These are phyloP conservation scores for Myocastor coypus DNA, from an alignment of 2,113 vertebrate genomes.

Conservation along the genomic window DNA sequence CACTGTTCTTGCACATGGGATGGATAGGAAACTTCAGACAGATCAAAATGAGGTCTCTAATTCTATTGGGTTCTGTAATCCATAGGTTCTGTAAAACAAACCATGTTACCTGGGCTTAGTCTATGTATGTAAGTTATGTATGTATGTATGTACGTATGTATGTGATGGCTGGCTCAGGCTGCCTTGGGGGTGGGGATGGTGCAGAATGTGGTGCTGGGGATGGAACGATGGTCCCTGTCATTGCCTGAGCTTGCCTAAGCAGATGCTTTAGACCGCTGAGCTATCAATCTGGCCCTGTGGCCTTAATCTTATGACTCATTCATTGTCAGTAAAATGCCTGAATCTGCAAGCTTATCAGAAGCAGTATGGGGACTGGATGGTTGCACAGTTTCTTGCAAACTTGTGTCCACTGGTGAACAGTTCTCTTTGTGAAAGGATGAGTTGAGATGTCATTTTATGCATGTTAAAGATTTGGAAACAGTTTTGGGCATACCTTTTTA, in stretches of 20 bases:
- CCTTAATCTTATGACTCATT: not conserved
- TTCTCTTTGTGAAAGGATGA: constrained; percentile 63
- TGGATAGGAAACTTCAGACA: constrained; percentile 14
- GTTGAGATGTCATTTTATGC: constrained; percentile 41
- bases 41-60: constrained; percentile 50
- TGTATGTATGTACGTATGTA: too few relatives aligned
- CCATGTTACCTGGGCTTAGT: not conserved
- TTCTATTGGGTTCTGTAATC: constrained; percentile 27
- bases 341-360: not conserved
- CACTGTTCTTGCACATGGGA: constrained; percentile 26
- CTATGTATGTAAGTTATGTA: too few relatives aligned
- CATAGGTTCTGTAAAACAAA: constrained; percentile 42
- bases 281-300: too few relatives aligned
- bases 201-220: too few relatives aligned
- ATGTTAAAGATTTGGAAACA: constrained; percentile 62
- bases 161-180: too few relatives aligned
- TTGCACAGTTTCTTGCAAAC: constrained; percentile 24
- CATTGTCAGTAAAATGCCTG: not conserved
- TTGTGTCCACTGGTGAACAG: constrained; percentile 44
- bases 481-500: constrained; percentile 72
- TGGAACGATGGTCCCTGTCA: too few relatives aligned
- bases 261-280: too few relatives aligned
- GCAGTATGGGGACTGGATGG: constrained; percentile 46
- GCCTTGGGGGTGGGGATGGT: too few relatives aligned
- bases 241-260: too few relatives aligned